Base-by-base conservation (phyloP, 1,140 invertebrate species). In the Drosophila obscura region DNA sequence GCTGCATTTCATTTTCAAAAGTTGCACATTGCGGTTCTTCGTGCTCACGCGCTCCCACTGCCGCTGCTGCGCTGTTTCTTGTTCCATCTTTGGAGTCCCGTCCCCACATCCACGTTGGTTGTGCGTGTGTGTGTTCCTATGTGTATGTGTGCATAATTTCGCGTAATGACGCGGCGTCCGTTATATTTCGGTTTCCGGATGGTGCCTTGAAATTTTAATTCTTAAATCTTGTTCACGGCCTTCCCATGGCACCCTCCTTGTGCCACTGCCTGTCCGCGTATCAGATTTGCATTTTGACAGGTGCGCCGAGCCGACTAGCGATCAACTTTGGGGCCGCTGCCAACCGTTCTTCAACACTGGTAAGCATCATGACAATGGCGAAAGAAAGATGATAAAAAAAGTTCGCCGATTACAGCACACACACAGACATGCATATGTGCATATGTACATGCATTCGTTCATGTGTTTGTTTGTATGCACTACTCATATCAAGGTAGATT, bases 1-100 rank as follows among this genome's bases (percentile, higher is more conserved):
- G 57, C 52, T 84, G 83, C 83, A 87, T 66, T 77, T 88, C 84
- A 88, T 88, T 88, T 76, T 76, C 72, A 50, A 82, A 87, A 80
- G 83, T 88, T 88, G 80, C 79, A 83, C 76, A 62, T 76, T 69
- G 76, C 83, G 83, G 83, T 64, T 71, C 76, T 35, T 46, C 16
- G 44, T 39, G 48, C 24, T 68, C 63, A 35, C 39, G 44, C 49
- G 59, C 28, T 68, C 49, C 69, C 63, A 49, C 60, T 73, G 62
- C 59, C 67, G 67, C 55, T 61, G 58, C 45, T 44, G 35, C 46
- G 57, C 46, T 61, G 64, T 35, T 57, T 56, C 8, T 73, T 53
- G 49, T 55, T 13, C 50, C 52, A 16, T 31, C 62, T 51, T 35
- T 39, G 50, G 39, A 49, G 71, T n/a, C 57, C 57, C 35, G 11